Evolutionary conservation across 2,888 invertebrate genomes (phyloP).

Genomic region (Schizaphis graminum): DNA sequence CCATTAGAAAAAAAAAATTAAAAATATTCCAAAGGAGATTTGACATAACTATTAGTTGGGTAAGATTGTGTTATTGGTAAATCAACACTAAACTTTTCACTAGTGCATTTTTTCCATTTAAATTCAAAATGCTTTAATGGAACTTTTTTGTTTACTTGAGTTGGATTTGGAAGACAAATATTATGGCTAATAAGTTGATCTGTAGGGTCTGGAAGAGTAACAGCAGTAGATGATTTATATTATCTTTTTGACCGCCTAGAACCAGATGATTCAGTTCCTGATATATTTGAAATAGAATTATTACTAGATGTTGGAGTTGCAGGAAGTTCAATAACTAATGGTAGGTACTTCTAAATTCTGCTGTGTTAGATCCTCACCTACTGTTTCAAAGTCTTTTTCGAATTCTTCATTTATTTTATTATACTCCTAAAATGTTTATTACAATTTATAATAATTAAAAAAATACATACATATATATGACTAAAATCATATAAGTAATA

Average conservation of each 20-base stretch:
- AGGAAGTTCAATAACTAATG: no score
- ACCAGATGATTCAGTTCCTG: slow-evolving; percentile 7
- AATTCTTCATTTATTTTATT: no score
- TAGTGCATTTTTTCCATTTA: slow-evolving; percentile 30
- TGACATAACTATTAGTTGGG: not conserved
- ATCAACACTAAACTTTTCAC: slow-evolving; percentile 33
- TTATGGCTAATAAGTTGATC: slow-evolving; percentile 1
- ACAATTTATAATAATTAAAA: no score
- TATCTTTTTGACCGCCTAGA: slow-evolving; percentile 7
- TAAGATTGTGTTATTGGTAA: slow-evolving; percentile 22
- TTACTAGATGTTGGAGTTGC: slow-evolving; percentile 1
- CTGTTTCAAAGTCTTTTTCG: no score
- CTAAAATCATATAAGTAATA: no score
- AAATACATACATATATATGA: no score
- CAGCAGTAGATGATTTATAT: not conserved
- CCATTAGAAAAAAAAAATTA: slow-evolving; percentile 49
- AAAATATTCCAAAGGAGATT: slow-evolving; percentile 54
- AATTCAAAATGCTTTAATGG: slow-evolving; percentile 23
- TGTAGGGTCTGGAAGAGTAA: not conserved
- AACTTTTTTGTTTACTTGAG: slow-evolving; percentile 58
- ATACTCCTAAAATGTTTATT: no score
- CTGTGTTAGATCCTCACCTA: not conserved
- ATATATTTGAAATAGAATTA: slow-evolving; percentile 12
- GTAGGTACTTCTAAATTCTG: slow-evolving; percentile 6
- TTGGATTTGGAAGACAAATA: slow-evolving; percentile 54